Evolutionary conservation across 2,888 invertebrate species (phyloP).

Genomic region (Labia minor): DNA sequence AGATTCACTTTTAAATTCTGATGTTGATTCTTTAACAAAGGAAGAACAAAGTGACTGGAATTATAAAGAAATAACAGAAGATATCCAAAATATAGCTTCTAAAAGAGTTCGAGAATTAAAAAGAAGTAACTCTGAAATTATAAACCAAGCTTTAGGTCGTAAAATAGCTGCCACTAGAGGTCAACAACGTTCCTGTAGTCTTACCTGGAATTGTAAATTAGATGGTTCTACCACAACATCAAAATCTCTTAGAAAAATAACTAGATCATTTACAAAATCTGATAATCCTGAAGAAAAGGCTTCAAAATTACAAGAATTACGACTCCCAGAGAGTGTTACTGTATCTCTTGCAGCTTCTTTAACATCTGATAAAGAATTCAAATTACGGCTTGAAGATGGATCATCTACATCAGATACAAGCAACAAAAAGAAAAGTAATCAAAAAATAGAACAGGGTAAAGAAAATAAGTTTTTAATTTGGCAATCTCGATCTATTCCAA

Average conservation of each 20-base stretch:
- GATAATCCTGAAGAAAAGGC: conserved; percentile 15
- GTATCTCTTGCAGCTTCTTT: conserved; percentile 34
- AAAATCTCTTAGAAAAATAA: conserved; percentile 57
- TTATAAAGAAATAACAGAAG: conserved; percentile 40
- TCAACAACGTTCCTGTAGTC: conserved; percentile 55
- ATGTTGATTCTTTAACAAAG: conserved; percentile 29
- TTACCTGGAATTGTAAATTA: conserved; percentile 59
- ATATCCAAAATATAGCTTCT: conserved; percentile 40
- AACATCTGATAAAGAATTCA: conserved; percentile 32
- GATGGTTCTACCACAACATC: conserved; percentile 50
- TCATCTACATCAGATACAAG: conserved; percentile 14
- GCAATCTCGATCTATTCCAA: conserved; percentile 37
- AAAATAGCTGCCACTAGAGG: conserved; percentile 32
- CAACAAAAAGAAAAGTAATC: neutral
- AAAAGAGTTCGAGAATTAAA: conserved; percentile 45
- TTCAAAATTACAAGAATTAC: conserved; percentile 33
- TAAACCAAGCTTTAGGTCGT: conserved; percentile 29
- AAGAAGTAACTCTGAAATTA: conserved; percentile 54
- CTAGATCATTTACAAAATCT: conserved; percentile 28
- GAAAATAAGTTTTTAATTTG: conserved; percentile 37
- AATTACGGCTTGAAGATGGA: conserved; percentile 29
- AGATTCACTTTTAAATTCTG: conserved; percentile 34
- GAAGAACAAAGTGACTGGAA: conserved; percentile 35
- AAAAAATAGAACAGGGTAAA: conserved; percentile 33
- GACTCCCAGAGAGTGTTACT: conserved; percentile 40